Evolutionary conservation across 1,140 invertebrate species (phyloP).

Genomic region (Helicorthomorpha holstii): DNA sequence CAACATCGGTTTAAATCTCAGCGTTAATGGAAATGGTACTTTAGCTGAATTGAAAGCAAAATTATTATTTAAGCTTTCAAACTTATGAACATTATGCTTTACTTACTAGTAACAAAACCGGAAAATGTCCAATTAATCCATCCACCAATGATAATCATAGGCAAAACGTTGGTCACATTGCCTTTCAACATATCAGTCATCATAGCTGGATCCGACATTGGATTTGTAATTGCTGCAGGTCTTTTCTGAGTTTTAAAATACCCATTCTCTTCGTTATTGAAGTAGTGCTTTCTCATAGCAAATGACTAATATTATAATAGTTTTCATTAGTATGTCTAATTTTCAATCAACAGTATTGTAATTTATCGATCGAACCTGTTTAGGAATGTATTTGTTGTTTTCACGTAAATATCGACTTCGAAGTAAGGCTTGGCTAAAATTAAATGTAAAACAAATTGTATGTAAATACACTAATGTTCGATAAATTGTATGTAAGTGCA

Average conservation of each 20-base stretch:
- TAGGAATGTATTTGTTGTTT: constrained; percentile 94
- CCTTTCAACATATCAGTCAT: constrained; percentile 99
- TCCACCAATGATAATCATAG: constrained; percentile 96
- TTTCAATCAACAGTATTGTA: background rate
- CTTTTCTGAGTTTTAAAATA: constrained; percentile 85
- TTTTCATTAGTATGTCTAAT: constrained; percentile 6
- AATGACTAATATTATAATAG: constrained; percentile 48
- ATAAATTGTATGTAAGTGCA: too few species aligned
- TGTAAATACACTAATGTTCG: too few species aligned
- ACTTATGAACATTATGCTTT: background rate
- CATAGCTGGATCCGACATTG: constrained; percentile 93
- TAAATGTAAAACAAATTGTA: too few species aligned
- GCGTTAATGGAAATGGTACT: constrained; percentile 94
- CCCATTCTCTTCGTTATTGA: constrained; percentile 84
- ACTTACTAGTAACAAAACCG: constrained; percentile 90
- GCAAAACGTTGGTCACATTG: constrained; percentile 93
- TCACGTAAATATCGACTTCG: constrained; percentile 78
- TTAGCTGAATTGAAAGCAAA: constrained; percentile 53
- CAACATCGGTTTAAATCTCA: constrained; percentile 97
- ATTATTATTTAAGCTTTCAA: background rate
- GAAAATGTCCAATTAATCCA: constrained; percentile 99
- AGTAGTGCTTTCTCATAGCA: constrained; percentile 80
- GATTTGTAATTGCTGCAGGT: constrained; percentile 66
- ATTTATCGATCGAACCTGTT: constrained; percentile 26
- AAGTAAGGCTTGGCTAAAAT: constrained; percentile 78